phyloP scores from a whole-genome alignment of 2,888 invertebrate species.

The Timandra comae region DNA sequence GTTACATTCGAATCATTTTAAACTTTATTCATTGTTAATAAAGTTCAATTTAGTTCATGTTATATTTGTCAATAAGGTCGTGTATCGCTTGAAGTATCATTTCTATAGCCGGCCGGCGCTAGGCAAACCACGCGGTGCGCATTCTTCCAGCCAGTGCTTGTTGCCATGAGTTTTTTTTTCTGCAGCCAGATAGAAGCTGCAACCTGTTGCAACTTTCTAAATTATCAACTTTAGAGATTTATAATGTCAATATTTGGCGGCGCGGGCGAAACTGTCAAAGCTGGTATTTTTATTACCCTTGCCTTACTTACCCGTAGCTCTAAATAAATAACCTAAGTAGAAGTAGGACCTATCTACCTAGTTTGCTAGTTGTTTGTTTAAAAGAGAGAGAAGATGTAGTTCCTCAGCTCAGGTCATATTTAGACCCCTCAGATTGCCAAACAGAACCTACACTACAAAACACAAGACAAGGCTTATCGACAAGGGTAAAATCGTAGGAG shows the following conservation, averaged over 20 bases:
- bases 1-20: neutral
- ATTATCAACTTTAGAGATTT: neutral
- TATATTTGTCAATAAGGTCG: neutral
- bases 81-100: conserved; percentile 3
- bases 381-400: too few species aligned
- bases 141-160: conserved; percentile 31
- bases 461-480: too few species aligned
- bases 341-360: too few species aligned
- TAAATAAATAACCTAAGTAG: neutral
- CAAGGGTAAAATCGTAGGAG: too few species aligned
- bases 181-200: conserved; percentile 9
- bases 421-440: too few species aligned
- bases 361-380: too few species aligned
- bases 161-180: conserved; percentile 17
- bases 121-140: conserved; percentile 15
- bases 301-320: neutral
- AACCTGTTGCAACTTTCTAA: conserved; percentile 36
- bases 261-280: too few species aligned
- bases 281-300: too few species aligned
- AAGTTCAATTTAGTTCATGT: neutral
- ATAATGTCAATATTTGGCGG: neutral
- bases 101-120: conserved; percentile 1
- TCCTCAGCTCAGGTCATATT: too few species aligned
- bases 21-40: neutral
- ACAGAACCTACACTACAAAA: too few species aligned